phyloP scores from a whole-genome alignment of 2,113 vertebrate species.

The Mobula birostris region DNA sequence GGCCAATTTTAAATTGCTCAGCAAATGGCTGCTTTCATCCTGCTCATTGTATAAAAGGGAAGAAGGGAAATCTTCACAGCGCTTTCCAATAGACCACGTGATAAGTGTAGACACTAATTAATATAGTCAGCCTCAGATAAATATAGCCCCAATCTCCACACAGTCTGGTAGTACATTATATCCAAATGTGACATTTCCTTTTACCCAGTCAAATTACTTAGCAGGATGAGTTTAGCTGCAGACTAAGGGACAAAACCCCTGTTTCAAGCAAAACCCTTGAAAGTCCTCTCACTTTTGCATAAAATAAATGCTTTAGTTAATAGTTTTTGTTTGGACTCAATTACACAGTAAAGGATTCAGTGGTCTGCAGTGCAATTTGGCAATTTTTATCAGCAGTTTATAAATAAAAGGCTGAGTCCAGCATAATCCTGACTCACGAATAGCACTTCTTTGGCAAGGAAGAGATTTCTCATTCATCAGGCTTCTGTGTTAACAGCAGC shows the following conservation, averaged over 20 bases:
- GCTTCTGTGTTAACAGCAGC: not conserved
- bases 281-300: not conserved
- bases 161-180: too few species aligned
- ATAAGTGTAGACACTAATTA: not conserved
- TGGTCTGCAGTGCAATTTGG: not conserved
- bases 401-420: not conserved
- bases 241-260: not conserved
- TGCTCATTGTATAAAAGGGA: not conserved
- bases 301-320: slow-evolving; percentile 27
- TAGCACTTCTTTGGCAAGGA: not conserved
- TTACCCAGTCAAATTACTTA: not conserved
- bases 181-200: not conserved
- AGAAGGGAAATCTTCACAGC: not conserved
- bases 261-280: not conserved
- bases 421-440: not conserved
- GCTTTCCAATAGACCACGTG: not conserved
- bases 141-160: not conserved
- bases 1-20: not conserved
- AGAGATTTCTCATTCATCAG: not conserved
- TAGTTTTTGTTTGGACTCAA: slow-evolving; percentile 12
- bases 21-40: not conserved
- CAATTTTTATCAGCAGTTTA: slow-evolving; percentile 10
- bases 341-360: not conserved
- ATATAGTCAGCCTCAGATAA: not conserved
- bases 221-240: not conserved